Evolutionary conservation across 2,797 vertebrate genomes (phyloP).

Genomic region (Manis pentadactyla): DNA sequence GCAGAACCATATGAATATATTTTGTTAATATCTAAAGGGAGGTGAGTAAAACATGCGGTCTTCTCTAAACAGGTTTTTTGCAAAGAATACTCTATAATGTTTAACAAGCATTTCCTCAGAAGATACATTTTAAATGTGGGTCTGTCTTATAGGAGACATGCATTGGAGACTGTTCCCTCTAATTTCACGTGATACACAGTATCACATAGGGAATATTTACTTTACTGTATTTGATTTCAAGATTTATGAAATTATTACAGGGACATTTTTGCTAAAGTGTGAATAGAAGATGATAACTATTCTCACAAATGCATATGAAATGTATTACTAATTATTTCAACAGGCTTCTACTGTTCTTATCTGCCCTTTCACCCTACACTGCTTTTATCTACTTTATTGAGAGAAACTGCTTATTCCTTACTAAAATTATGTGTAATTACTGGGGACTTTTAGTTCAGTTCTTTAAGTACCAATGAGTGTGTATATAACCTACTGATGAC

Average conservation of each 20-base stretch:
- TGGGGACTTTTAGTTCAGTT: not conserved
- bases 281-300: not conserved
- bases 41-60: not conserved
- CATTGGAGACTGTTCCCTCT: not conserved
- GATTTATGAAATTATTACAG: not conserved
- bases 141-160: not conserved
- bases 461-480: not conserved
- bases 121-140: not conserved
- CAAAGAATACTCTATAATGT: not conserved
- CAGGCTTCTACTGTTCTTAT: not conserved
- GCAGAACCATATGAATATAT: not conserved
- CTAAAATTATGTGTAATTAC: not conserved
- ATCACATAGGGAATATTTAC: not conserved
- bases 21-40: not conserved
- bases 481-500: not conserved
- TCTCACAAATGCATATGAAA: not conserved
- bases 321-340: not conserved
- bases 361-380: rapidly evolving
- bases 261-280: not conserved
- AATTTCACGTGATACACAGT: not conserved
- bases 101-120: not conserved
- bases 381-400: not conserved
- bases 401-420: not conserved
- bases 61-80: not conserved
- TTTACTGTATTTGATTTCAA: not conserved